Evolutionary conservation across 2,797 vertebrate species (phyloP), one percentile per base, ranked within the genome.

Genomic region (Borostomias antarcticus): DNA sequence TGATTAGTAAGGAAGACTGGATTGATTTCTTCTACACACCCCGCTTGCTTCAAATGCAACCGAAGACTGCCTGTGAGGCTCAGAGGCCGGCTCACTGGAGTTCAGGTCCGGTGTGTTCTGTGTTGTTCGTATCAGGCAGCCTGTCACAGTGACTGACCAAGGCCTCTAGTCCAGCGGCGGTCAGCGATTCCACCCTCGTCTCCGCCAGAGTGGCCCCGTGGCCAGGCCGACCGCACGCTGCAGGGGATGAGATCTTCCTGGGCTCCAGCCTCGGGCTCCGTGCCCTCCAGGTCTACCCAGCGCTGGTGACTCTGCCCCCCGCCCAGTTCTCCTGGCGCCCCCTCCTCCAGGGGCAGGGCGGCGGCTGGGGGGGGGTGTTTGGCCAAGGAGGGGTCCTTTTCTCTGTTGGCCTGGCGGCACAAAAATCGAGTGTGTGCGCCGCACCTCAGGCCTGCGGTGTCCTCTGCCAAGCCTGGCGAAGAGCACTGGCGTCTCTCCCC

Each of bases 401-500:
- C 19, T 30, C 59, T 32, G 58, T 57, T 29, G 52, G 53, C 54
- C 29, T 65, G 59, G 51, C 28, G 3, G 53, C 13, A 2, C 35
- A 33, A n/a, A n/a, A n/a, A n/a, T n/a, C 47, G 45, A 32, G 29
- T 17, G 60, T 33, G 45, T 50, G 60, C 23, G 29, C 52, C n/a
- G 15, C 23, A 19, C 29, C 17, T 43, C 19, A 32, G 48, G 37
- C 37, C n/a, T 47, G 35, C 21, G 52, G 51, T 57, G 63, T 43
- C 62, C 62, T 43, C n/a, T 19, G 25, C 62, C 15, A 43, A 40
- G 51, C 37, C 52, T 56, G 37, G 52, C 52, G 23, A 26, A 30
- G 52, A 65, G 23, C 15, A 52, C 23, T 17, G 25, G 37, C 57
- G 23, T 58, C 57, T 59, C 58, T 56, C 32, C 37, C 52, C 32